A percentile compares a stretch with the other conserved stretches of the same genome.
phyloP scores from a whole-genome alignment of 2,113 vertebrate genomes.

The Hippocampus comes region DNA sequence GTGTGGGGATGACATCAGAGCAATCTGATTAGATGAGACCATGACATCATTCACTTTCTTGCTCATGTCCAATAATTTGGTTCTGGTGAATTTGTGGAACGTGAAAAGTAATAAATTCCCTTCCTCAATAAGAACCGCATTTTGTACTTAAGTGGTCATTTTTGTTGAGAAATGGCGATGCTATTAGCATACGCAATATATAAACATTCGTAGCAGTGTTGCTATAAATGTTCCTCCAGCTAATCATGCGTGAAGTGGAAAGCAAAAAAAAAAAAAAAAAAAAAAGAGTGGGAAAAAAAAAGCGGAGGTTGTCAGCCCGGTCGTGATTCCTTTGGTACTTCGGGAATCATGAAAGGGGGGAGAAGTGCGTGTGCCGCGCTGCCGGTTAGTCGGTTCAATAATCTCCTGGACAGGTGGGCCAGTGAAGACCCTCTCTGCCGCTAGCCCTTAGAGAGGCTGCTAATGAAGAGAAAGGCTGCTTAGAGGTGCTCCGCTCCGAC shows the following conservation, averaged over 20 bases:
- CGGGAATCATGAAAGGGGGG: slow-evolving; percentile 56
- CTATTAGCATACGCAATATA: not conserved
- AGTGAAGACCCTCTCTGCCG: slow-evolving; percentile 73
- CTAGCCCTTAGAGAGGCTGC: slow-evolving; percentile 75
- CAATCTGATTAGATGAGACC: not conserved
- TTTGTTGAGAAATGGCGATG: not conserved
- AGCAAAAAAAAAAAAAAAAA: not conserved
- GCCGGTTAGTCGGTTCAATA: slow-evolving; percentile 89
- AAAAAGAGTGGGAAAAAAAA: slow-evolving; percentile 16
- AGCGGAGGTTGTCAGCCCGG: slow-evolving; percentile 59
- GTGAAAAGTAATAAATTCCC: not conserved
- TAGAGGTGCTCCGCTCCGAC: slow-evolving; percentile 86
- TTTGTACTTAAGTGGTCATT: not conserved
- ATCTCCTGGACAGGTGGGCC: slow-evolving; percentile 91
- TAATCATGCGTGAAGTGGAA: slow-evolving; percentile 48
- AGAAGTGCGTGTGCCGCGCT: slow-evolving; percentile 55
- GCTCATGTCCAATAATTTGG: not conserved
- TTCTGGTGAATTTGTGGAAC: not conserved
- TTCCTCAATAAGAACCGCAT: not conserved
- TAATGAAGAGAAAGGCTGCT: slow-evolving; percentile 97
- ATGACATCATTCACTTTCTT: not conserved
- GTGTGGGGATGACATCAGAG: not conserved
- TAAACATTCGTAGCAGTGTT: slow-evolving; percentile 22
- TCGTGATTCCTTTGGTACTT: slow-evolving; percentile 66
- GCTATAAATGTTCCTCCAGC: slow-evolving; percentile 27